Evolutionary conservation across 2,888 invertebrate species (phyloP).

Genomic region (Megalurothrips usitatus): DNA sequence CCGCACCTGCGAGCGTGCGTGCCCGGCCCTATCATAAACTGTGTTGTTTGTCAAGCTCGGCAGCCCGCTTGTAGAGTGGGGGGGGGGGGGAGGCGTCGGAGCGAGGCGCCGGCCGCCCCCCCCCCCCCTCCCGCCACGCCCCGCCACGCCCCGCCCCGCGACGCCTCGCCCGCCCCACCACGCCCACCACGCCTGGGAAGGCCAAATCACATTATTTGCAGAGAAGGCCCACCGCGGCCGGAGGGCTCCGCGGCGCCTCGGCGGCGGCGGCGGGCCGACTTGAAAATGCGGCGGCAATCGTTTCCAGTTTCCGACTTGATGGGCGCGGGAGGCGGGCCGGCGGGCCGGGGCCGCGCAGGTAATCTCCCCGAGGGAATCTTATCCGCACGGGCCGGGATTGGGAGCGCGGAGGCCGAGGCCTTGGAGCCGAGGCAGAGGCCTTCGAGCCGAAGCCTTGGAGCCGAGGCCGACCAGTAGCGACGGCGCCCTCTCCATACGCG

Average conservation of each 20-base stretch:
- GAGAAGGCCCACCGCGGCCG: background rate
- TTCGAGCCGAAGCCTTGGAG: no score
- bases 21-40: constrained; percentile 10
- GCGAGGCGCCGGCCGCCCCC: background rate
- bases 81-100: background rate
- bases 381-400: background rate
- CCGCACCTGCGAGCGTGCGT: background rate
- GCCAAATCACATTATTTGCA: background rate
- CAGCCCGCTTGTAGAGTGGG: background rate
- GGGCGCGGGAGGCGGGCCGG: no score
- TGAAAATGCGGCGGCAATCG: background rate
- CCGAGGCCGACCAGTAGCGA: no score
- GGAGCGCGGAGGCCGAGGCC: no score
- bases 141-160: background rate
- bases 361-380: background rate
- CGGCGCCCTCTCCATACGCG: background rate
- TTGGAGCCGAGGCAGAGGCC: no score
- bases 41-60: constrained; percentile 15
- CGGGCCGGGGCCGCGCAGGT: background rate
- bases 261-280: background rate
- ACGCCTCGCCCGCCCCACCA: background rate
- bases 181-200: background rate
- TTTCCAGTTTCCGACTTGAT: background rate
- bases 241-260: background rate
- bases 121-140: background rate